phyloP scores from a whole-genome alignment of 2,797 vertebrate species.

The Esox masquinongy region DNA sequence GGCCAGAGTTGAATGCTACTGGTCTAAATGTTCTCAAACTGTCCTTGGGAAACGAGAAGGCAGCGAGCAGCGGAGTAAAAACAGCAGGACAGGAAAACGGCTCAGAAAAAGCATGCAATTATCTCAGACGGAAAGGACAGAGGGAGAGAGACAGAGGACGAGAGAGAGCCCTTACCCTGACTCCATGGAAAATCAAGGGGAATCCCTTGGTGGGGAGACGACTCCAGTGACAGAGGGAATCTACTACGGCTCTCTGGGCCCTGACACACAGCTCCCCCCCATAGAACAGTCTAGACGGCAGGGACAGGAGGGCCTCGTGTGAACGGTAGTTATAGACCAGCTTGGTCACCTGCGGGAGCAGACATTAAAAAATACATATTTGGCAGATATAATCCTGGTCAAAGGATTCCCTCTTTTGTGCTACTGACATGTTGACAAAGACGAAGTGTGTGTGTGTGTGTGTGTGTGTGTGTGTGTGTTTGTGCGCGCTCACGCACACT shows the following conservation, averaged over 20 bases:
- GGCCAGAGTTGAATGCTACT: too few species aligned
- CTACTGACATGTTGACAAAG: background rate
- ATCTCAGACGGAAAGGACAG: background rate
- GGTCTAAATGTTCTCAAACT: background rate
- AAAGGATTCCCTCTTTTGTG: too few species aligned
- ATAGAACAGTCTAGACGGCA: slow-evolving; percentile 93
- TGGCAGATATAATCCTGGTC: background rate
- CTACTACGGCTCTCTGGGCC: slow-evolving; percentile 74
- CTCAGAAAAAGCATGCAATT: background rate
- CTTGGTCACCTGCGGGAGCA: slow-evolving; percentile 84
- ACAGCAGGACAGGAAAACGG: background rate
- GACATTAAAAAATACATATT: background rate
- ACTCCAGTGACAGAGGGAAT: slow-evolving; percentile 84
- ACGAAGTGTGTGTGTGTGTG: background rate
- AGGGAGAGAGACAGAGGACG: background rate
- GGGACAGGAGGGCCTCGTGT: slow-evolving; percentile 80
- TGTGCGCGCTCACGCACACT: slow-evolving; percentile 58
- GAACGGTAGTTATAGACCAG: slow-evolving; percentile 94
- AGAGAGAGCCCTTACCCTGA: slow-evolving; percentile 77
- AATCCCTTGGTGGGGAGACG: slow-evolving; percentile 87
- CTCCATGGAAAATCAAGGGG: slow-evolving; percentile 90
- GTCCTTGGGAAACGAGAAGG: background rate
- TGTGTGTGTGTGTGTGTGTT: background rate
- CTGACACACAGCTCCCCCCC: slow-evolving; percentile 83
- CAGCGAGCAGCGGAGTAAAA: background rate